Percentiles rank a stretch among this genome's conserved stretches.
Evolutionary conservation across 1,140 invertebrate species (phyloP).

Genomic region (Caerostris darwini): DNA sequence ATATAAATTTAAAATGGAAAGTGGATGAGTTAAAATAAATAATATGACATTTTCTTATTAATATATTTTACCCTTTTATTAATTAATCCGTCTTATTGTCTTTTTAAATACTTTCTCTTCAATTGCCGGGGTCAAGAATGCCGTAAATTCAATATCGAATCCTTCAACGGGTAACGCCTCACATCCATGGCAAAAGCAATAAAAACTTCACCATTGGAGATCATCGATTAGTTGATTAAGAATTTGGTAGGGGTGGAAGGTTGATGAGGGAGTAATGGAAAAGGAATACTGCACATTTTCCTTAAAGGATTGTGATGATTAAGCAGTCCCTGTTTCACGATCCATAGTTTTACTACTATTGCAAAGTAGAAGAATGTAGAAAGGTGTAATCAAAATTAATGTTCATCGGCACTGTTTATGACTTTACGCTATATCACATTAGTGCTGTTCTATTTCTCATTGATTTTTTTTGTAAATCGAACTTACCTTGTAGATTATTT

Average conservation of each 20-base stretch:
- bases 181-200: conserved; percentile 49
- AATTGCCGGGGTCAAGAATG: conserved; percentile 5
- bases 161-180: conserved; percentile 7
- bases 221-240: conserved; percentile 63
- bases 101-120: not conserved
- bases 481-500: too few species aligned
- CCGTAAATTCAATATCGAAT: conserved; percentile 3
- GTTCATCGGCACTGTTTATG: not conserved
- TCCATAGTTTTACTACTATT: not conserved
- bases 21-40: too few species aligned
- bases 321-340: conserved; percentile 1
- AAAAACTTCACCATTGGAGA: conserved; percentile 45
- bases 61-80: not conserved
- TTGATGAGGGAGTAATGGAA: not conserved
- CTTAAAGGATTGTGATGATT: conserved; percentile 52
- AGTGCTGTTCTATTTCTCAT: too few species aligned
- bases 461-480: too few species aligned
- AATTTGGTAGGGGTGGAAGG: not conserved
- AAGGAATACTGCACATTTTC: conserved; percentile 8
- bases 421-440: too few species aligned
- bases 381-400: not conserved
- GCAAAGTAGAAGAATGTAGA: not conserved
- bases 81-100: not conserved
- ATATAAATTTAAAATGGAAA: too few species aligned
- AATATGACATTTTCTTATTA: too few species aligned